Evolutionary conservation across 2,888 invertebrate genomes (phyloP).

Genomic region (Liodrosophila aerea): DNA sequence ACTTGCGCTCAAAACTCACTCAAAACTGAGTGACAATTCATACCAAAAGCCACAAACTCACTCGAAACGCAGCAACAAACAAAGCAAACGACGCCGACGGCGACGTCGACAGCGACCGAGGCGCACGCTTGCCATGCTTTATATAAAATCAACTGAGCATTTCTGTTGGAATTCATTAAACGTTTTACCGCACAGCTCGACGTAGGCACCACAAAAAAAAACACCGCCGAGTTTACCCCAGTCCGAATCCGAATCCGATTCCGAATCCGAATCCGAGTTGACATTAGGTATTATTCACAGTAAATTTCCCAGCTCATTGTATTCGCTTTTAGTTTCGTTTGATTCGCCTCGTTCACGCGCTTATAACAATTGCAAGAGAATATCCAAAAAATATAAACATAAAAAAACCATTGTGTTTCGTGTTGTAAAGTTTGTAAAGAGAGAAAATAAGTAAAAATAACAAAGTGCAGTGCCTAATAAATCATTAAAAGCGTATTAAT

Average conservation of each 20-base stretch:
- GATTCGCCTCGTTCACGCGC: slow-evolving; percentile 37
- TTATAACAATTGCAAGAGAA: slow-evolving; percentile 14
- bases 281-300: slow-evolving; percentile 42
- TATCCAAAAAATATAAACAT: slow-evolving; percentile 18
- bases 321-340: slow-evolving; percentile 37
- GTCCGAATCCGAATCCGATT: slow-evolving; percentile 35
- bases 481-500: slow-evolving; percentile 49
- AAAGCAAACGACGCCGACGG: slow-evolving; percentile 53
- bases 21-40: slow-evolving; percentile 9
- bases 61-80: slow-evolving; percentile 61
- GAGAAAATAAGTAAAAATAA: slow-evolving; percentile 11
- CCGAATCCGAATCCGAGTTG: slow-evolving; percentile 16
- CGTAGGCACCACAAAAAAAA: slow-evolving; percentile 43
- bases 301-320: slow-evolving; percentile 34
- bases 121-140: slow-evolving; percentile 65
- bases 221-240: slow-evolving; percentile 21
- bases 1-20: slow-evolving; percentile 35
- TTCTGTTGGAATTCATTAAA: slow-evolving; percentile 80
- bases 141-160: slow-evolving; percentile 80
- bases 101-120: slow-evolving; percentile 39
- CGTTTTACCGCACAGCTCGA: slow-evolving; percentile 77
- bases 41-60: slow-evolving; percentile 48
- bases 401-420: slow-evolving; percentile 15
- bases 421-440: slow-evolving; percentile 19
- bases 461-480: slow-evolving; percentile 56